These are phyloP conservation scores for Rhineura floridana DNA, from an alignment of 2,113 vertebrate genomes.

Conservation along the genomic window DNA sequence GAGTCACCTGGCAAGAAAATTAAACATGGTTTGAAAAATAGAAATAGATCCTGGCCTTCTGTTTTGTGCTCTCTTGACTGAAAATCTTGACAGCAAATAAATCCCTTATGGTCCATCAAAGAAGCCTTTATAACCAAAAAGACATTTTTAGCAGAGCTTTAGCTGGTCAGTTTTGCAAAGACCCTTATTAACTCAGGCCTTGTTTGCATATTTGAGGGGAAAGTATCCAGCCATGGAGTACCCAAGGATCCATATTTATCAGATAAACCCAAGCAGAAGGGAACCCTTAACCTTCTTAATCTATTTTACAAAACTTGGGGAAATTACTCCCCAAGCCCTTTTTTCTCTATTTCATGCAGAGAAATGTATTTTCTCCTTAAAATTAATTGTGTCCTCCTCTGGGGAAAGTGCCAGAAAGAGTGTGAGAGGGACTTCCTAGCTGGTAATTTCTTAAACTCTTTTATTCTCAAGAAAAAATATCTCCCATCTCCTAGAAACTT, in stretches of 20 bases:
- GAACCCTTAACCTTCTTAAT: neutral
- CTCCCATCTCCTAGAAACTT: neutral
- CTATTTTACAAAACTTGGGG: neutral
- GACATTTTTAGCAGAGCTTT: neutral
- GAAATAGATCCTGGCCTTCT: neutral
- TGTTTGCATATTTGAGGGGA: neutral
- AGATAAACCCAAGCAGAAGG: neutral
- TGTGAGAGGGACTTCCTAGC: constrained; percentile 4
- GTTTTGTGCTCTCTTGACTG: neutral
- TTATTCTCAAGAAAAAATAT: constrained; percentile 28
- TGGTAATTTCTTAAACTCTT: constrained; percentile 21
- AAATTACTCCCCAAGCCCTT: neutral
- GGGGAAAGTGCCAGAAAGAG: neutral
- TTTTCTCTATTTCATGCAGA: neutral
- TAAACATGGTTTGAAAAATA: neutral
- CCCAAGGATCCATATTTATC: neutral
- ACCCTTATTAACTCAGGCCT: neutral
- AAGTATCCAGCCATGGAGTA: neutral
- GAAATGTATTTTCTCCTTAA: neutral
- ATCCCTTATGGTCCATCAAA: neutral
- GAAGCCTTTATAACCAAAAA: neutral
- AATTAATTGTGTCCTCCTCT: constrained; percentile 12
- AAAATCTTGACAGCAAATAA: neutral
- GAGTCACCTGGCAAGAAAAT: neutral
- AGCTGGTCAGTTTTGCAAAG: neutral